These are phyloP conservation scores for Hirtodrosophila histrioides DNA, from an alignment of 2,888 invertebrate species.

Conservation along the genomic window DNA sequence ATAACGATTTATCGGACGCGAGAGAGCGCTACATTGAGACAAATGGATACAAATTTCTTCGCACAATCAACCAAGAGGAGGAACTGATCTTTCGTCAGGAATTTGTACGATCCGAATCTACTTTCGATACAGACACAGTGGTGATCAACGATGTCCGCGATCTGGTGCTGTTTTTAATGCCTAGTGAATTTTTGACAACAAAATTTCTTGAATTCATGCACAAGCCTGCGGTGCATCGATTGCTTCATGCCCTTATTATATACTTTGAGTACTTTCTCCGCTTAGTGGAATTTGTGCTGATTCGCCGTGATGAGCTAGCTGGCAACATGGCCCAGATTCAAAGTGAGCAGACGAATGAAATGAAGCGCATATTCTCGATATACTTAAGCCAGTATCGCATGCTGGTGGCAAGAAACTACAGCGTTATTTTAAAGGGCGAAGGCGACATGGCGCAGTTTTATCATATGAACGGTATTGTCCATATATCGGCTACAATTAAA, in stretches of 20 bases:
- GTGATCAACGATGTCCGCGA: slow-evolving; percentile 82
- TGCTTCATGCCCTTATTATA: slow-evolving; percentile 81
- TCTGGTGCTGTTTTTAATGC: slow-evolving; percentile 80
- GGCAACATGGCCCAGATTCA: slow-evolving; percentile 76
- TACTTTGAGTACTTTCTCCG: slow-evolving; percentile 84
- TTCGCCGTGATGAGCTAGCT: slow-evolving; percentile 80
- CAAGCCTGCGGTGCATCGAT: slow-evolving; percentile 71
- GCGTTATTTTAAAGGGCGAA: slow-evolving; percentile 76
- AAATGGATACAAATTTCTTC: slow-evolving; percentile 75
- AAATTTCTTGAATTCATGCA: slow-evolving; percentile 81
- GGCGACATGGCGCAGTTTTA: slow-evolving; percentile 77
- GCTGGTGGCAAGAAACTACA: slow-evolving; percentile 83
- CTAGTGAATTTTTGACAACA: slow-evolving; percentile 69
- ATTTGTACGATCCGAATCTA: slow-evolving; percentile 61
- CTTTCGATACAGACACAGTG: slow-evolving; percentile 77
- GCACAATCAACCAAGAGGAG: slow-evolving; percentile 77
- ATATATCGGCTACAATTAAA: slow-evolving; percentile 73
- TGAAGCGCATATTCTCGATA: slow-evolving; percentile 77
- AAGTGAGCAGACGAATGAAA: slow-evolving; percentile 74
- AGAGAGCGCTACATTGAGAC: slow-evolving; percentile 61
- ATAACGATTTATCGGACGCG: slow-evolving; percentile 40
- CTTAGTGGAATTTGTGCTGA: slow-evolving; percentile 81
- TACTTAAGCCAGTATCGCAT: slow-evolving; percentile 81
- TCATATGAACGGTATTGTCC: slow-evolving; percentile 73
- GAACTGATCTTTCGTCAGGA: slow-evolving; percentile 80